These are phyloP conservation scores for Phalloptychus januarius DNA, from an alignment of 2,797 vertebrate species.

Conservation along the genomic window DNA sequence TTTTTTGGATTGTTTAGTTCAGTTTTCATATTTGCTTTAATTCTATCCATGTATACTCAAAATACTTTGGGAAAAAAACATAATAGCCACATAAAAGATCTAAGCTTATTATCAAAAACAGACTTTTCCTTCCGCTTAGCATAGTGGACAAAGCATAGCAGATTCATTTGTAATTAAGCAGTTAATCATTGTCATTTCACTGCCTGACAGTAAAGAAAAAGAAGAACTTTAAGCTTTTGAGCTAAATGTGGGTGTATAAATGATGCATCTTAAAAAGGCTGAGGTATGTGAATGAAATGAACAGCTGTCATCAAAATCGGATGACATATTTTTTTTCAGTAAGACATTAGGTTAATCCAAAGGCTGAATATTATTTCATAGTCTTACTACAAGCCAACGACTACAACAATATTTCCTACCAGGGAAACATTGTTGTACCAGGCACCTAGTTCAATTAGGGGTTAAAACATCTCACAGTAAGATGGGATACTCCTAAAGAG, in stretches of 20 bases:
- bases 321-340: not conserved
- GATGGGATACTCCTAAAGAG: not conserved
- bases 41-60: not conserved
- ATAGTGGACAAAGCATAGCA: not conserved
- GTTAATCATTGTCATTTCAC: not conserved
- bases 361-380: not conserved
- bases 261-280: conserved; percentile 3
- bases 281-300: not conserved
- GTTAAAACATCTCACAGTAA: not conserved
- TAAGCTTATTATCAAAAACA: not conserved
- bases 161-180: not conserved
- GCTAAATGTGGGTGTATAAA: not conserved
- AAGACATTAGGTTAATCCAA: not conserved
- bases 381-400: not conserved
- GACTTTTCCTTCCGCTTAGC: not conserved
- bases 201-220: not conserved
- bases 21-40: not conserved
- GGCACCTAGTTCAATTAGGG: not conserved
- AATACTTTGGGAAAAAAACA: not conserved
- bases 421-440: no score
- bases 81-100: not conserved
- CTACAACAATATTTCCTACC: not conserved
- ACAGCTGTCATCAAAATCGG: not conserved
- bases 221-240: not conserved
- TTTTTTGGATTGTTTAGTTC: not conserved